Conservation (phyloP, 1,140 invertebrate genomes). For the Saccostrea glomerata region DNA sequence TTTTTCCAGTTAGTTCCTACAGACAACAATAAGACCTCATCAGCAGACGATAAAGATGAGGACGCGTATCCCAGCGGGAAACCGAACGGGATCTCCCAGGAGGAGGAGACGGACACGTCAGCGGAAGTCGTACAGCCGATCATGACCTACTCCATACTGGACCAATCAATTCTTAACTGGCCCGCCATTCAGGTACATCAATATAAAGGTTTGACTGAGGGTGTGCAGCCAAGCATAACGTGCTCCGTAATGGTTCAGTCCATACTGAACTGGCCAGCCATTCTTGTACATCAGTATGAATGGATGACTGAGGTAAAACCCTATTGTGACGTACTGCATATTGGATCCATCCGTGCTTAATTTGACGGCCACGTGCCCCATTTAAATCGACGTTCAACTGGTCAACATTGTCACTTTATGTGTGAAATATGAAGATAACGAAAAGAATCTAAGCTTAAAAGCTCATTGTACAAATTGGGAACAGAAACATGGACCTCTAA, state of each 20-base stretch:
- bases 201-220: neutral
- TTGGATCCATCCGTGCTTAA: constrained; percentile 76
- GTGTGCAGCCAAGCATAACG: constrained; percentile 70
- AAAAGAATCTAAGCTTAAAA: too few relatives aligned
- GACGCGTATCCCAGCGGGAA: constrained; percentile 66
- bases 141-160: constrained; percentile 76
- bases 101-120: constrained; percentile 59
- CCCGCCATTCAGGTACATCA: constrained; percentile 71
- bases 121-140: constrained; percentile 65
- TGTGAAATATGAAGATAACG: too few relatives aligned
- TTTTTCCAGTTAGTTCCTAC: neutral
- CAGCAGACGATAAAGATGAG: constrained; percentile 53
- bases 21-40: neutral
- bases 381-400: too few relatives aligned
- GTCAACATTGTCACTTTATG: too few relatives aligned
- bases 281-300: constrained; percentile 61
- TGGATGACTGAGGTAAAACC: constrained; percentile 55
- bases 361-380: constrained; percentile 73
- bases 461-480: too few relatives aligned
- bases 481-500: too few relatives aligned
- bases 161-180: constrained; percentile 77
- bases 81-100: constrained; percentile 57
- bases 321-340: constrained; percentile 74
- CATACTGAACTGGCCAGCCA: constrained; percentile 76
- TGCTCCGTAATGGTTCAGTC: constrained; percentile 77